phyloP scores from a whole-genome alignment of 1,140 invertebrate genomes.

The Leptinotarsa lineolata region DNA sequence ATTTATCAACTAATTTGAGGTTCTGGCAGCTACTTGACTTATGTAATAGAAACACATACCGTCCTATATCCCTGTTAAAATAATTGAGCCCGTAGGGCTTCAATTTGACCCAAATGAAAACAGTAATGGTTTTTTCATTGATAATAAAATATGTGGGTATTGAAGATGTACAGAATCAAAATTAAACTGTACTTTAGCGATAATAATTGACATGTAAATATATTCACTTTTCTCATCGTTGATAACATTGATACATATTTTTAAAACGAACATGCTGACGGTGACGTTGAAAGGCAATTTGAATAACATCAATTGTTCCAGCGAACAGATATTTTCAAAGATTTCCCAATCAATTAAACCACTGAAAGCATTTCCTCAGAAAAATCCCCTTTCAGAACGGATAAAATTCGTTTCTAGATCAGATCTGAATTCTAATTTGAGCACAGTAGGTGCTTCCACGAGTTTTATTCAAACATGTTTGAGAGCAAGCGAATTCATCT shows the following conservation, averaged over 20 bases:
- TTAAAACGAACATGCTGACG: background rate
- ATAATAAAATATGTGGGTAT: too few relatives aligned
- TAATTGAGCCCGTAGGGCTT: too few relatives aligned
- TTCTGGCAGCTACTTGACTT: too few relatives aligned
- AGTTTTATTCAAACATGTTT: background rate
- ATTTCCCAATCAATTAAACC: conserved; percentile 15
- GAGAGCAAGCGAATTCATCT: background rate
- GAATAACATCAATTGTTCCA: background rate
- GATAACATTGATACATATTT: background rate
- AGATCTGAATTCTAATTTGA: conserved; percentile 5
- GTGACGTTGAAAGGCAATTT: background rate
- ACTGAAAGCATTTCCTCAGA: background rate
- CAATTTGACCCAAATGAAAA: too few relatives aligned
- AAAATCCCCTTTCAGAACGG: background rate
- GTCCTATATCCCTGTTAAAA: too few relatives aligned
- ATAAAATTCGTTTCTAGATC: conserved; percentile 13
- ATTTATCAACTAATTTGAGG: too few relatives aligned
- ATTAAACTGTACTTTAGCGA: background rate
- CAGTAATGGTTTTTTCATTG: too few relatives aligned
- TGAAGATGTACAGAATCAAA: too few relatives aligned
- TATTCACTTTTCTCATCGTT: background rate
- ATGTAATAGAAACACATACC: too few relatives aligned
- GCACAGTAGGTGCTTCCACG: conserved; percentile 15
- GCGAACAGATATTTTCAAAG: background rate
- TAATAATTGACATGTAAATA: background rate